These are phyloP conservation scores for Xiphophorus birchmanni DNA, from an alignment of 2,797 vertebrate genomes.

Conservation along the genomic window DNA sequence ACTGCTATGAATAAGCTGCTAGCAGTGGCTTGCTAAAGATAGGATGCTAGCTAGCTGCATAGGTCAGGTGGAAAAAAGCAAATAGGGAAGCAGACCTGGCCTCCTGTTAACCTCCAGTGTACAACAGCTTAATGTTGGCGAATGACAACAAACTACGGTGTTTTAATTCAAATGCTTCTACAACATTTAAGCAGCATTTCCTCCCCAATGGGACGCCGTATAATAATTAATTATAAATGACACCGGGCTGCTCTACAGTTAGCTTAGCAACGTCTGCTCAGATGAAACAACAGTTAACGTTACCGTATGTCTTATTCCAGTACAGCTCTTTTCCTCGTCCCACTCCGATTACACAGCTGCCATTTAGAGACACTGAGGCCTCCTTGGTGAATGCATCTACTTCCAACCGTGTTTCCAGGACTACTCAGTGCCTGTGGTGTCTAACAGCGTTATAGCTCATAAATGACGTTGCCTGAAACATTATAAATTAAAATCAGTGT, in stretches of 20 bases:
- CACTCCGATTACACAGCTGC: constrained; percentile 36
- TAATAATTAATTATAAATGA: constrained; percentile 28
- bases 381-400: constrained; percentile 12
- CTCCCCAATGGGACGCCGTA: not conserved
- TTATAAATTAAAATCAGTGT: constrained; percentile 43
- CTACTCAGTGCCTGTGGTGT: constrained; percentile 12
- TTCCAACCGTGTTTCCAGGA: not conserved
- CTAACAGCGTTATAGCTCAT: constrained; percentile 19
- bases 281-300: constrained; percentile 40
- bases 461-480: constrained; percentile 33
- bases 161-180: not conserved
- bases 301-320: constrained; percentile 69
- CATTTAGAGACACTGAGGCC: not conserved
- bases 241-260: constrained; percentile 31
- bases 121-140: not conserved
- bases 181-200: not conserved
- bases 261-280: constrained; percentile 61
- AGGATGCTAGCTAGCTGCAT: constrained; percentile 49
- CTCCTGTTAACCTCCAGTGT: constrained; percentile 9
- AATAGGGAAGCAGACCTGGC: constrained; percentile 40
- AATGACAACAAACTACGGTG: not conserved
- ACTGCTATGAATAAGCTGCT: constrained; percentile 30
- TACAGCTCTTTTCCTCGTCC: constrained; percentile 46
- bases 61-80: constrained; percentile 55
- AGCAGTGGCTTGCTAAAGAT: constrained; percentile 38